phyloP scores from a whole-genome alignment of 2,888 invertebrate genomes.

The Plusia festucae region DNA sequence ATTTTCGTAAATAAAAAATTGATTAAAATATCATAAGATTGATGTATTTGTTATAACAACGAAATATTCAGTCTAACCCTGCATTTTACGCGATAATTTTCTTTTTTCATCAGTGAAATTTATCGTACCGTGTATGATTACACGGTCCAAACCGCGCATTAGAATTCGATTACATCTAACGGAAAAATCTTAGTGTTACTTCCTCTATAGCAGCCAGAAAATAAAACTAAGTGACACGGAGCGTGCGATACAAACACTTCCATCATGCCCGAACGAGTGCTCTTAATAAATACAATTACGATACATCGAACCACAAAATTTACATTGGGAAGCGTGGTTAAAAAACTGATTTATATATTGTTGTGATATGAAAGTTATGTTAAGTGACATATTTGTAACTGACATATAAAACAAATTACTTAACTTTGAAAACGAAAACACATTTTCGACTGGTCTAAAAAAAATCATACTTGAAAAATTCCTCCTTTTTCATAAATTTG shows the following conservation, averaged over 20 bases:
- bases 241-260: background rate
- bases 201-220: background rate
- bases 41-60: too few species aligned
- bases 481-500: background rate
- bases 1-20: too few species aligned
- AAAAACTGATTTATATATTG: too few species aligned
- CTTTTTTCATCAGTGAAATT: background rate
- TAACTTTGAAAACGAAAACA: too few species aligned
- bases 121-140: too few species aligned
- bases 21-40: too few species aligned
- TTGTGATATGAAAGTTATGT: too few species aligned
- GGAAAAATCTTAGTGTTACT: background rate
- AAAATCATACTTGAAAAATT: background rate
- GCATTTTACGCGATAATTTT: background rate
- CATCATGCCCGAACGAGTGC: background rate
- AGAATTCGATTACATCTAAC: conserved; percentile 2
- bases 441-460: too few species aligned
- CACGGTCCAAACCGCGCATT: background rate
- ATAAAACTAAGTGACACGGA: conserved; percentile 1
- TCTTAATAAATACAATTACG: background rate
- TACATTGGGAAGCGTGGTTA: too few species aligned
- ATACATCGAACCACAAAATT: background rate
- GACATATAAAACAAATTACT: too few species aligned
- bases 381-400: too few species aligned
- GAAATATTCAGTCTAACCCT: background rate